phyloP scores from a whole-genome alignment of 2,888 invertebrate genomes.

The Lasioglossum leucozonium region DNA sequence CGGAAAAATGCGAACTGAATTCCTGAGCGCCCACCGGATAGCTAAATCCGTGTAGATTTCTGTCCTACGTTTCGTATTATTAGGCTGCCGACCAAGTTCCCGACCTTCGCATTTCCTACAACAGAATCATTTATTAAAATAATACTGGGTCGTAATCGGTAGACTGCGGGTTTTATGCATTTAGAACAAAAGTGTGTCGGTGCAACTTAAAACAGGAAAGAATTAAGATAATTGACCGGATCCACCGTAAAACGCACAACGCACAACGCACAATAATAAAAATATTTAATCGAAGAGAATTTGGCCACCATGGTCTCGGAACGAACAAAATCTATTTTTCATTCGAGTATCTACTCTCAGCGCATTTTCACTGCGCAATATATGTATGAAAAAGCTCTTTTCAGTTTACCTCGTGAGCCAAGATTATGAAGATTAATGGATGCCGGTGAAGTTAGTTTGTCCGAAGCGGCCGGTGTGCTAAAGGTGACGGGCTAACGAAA shows the following conservation, averaged over 20 bases:
- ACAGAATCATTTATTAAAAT: no score
- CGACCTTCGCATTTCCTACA: no score
- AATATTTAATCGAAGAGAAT: background rate
- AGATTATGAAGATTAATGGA: constrained; percentile 73
- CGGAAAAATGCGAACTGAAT: background rate
- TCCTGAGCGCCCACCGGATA: background rate
- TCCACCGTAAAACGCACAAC: no score
- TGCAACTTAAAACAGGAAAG: no score
- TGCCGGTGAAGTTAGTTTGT: constrained; percentile 53
- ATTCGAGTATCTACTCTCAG: constrained; percentile 16
- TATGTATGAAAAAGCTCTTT: constrained; percentile 40
- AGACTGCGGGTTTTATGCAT: no score
- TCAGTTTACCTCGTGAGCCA: constrained; percentile 60
- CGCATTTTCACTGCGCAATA: constrained; percentile 17
- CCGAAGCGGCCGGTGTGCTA: constrained; percentile 47
- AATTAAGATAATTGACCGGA: no score
- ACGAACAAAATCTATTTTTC: constrained; percentile 22
- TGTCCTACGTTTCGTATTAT: background rate
- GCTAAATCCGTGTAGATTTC: background rate
- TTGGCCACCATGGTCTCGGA: background rate
- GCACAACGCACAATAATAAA: no score
- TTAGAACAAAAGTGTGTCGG: no score
- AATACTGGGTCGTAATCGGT: no score
- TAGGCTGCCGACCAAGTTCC: background rate
- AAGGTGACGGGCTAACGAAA: constrained; percentile 37